Base-by-base conservation (phyloP, 2,113 vertebrate genomes). In the Cebus imitator region DNA sequence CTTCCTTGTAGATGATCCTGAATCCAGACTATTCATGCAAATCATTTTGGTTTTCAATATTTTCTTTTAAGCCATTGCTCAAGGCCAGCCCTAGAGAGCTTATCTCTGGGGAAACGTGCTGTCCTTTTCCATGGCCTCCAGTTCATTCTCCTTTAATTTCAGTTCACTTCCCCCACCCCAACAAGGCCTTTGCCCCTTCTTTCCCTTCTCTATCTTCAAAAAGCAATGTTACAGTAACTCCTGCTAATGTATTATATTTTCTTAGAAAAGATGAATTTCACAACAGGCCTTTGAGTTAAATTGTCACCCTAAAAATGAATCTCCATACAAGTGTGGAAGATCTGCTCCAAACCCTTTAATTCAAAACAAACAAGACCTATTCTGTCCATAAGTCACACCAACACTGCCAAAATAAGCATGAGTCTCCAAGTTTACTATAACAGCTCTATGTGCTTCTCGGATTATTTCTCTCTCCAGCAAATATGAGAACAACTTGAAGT, bases 401-500 rank as follows among this genome's bases (percentile, higher is more conserved):
- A 35, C 2, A 5, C 35, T 76, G 27, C 52, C 86, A 72, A 92
- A 73, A 75, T 48, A 96, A 86, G 48, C 11, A 50, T 64, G 35
- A 52, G 30, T 78, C 91, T 80, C 32, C 27, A 73, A 58, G 57
- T 12, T 23, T 86, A 48, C 78, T 64, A 14, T 64, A 64, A 64
- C 27, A 79, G 58, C 43, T 85, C 18, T 50, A 11, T 78, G 30
- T 52, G 87, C 8, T 83, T 45, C 35, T 72, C 52, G 48, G 18
- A 20, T 86, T 75, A 70, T 68, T 94, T 92, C 83, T 84, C 57
- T 94, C 85, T 83, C 84, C n/a, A 90, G 25, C 23, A 75, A 80
- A 72, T 48, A 48, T 27, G 27, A 86, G 27, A 75, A 57, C 30
- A 91, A 76, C 83, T 45, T 85, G 21, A 95, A 96, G 57, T 75